Percentiles rank a stretch among this genome's conserved stretches.
phyloP scores from a whole-genome alignment of 2,797 vertebrate species.

The Enteromius mattozi region DNA sequence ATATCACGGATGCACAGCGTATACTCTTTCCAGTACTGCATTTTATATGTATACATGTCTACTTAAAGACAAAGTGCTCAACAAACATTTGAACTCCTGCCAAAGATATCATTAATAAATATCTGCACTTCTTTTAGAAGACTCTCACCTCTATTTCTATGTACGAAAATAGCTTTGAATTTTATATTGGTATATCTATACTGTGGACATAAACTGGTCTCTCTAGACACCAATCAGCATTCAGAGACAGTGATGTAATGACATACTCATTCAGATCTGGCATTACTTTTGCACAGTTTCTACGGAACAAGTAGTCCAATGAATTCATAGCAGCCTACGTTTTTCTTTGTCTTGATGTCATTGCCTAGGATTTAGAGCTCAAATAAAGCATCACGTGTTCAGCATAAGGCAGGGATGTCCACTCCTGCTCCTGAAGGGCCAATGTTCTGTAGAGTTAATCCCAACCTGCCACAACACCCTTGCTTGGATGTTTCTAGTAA shows the following conservation, averaged over 20 bases:
- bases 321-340: slow-evolving; percentile 70
- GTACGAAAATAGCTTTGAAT: slow-evolving; percentile 55
- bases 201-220: slow-evolving; percentile 21
- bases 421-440: not conserved
- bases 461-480: not conserved
- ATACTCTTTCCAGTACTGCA: slow-evolving; percentile 27
- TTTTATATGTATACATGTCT: slow-evolving; percentile 38
- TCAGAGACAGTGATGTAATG: slow-evolving; percentile 13
- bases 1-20: slow-evolving; percentile 31
- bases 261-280: slow-evolving; percentile 6
- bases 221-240: slow-evolving; percentile 18
- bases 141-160: slow-evolving; percentile 27
- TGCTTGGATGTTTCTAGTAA: slow-evolving; percentile 2
- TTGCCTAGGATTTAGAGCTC: slow-evolving; percentile 42
- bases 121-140: slow-evolving; percentile 46
- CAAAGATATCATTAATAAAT: slow-evolving; percentile 49
- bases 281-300: slow-evolving; percentile 10
- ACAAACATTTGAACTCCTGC: slow-evolving; percentile 28
- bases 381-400: slow-evolving; percentile 59
- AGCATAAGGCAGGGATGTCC: slow-evolving; percentile 62
- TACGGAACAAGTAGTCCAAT: not conserved
- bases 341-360: slow-evolving; percentile 54
- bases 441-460: not conserved
- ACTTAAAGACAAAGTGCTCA: slow-evolving; percentile 48
- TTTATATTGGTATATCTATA: slow-evolving; percentile 41